Conservation (phyloP, 1,140 invertebrate genomes). For the Cylas formicarius region DNA sequence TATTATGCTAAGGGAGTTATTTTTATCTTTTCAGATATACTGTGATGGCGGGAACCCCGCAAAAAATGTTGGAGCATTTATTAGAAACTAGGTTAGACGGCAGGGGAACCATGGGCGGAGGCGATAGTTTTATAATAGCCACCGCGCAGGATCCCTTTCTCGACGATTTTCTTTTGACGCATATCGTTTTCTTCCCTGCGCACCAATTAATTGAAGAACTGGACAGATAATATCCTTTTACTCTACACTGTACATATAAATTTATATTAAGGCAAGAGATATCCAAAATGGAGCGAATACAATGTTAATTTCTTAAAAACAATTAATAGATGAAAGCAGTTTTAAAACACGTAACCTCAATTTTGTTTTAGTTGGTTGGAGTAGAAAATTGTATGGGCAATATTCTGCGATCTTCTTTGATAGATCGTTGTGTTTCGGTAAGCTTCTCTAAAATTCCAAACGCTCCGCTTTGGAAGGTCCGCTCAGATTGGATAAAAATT, state of each 20-base stretch:
- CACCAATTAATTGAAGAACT: constrained; percentile 69
- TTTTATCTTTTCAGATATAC: constrained; percentile 59
- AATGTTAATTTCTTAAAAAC: neutral
- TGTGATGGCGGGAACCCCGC: constrained; percentile 81
- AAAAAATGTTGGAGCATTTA: constrained; percentile 82
- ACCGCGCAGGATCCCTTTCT: constrained; percentile 60
- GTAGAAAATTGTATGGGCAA: too few species aligned
- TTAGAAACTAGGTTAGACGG: constrained; percentile 72
- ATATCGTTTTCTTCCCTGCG: constrained; percentile 78
- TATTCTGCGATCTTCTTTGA: too few species aligned
- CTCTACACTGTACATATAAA: too few species aligned
- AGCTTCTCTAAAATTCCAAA: too few species aligned
- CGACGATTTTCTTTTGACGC: constrained; percentile 82
- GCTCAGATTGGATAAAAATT: too few species aligned
- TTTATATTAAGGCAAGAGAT: neutral
- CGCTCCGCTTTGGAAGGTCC: neutral
- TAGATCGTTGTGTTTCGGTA: neutral
- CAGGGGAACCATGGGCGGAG: constrained; percentile 43
- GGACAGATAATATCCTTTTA: constrained; percentile 71
- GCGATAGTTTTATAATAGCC: constrained; percentile 38
- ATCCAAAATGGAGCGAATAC: neutral
- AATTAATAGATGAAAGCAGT: neutral
- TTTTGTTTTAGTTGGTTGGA: too few species aligned
- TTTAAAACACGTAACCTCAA: constrained; percentile 1
- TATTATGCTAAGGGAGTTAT: constrained; percentile 3